Evolutionary conservation across 1,140 invertebrate genomes (phyloP).

Genomic region (Scaptodrosophila lebanonensis): DNA sequence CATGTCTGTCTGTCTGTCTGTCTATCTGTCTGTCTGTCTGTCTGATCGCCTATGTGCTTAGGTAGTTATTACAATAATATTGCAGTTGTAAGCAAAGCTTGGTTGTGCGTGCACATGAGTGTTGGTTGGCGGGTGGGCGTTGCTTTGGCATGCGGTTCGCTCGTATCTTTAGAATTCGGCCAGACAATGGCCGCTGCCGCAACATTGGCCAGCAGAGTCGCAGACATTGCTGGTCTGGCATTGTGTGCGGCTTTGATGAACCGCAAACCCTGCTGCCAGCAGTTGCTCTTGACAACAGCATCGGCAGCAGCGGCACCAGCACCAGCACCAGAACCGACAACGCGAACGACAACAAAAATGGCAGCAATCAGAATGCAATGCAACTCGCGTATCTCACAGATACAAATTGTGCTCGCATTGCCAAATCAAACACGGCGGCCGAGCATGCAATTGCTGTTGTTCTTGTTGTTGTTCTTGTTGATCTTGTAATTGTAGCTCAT

Average conservation of each 20-base stretch:
- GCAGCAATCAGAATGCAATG: slow-evolving; percentile 11
- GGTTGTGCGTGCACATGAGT: slow-evolving; percentile 30
- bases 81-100: slow-evolving; percentile 5
- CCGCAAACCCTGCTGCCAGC: slow-evolving; percentile 34
- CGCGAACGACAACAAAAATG: slow-evolving; percentile 10
- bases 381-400: slow-evolving; percentile 11
- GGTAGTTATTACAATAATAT: no score
- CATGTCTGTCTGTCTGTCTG: no score
- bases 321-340: not conserved
- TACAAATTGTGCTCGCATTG: slow-evolving; percentile 6
- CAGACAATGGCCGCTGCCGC: slow-evolving; percentile 48
- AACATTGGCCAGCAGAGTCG: slow-evolving; percentile 5
- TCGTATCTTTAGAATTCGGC: slow-evolving; percentile 56
- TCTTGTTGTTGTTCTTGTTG: slow-evolving; percentile 19
- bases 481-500: slow-evolving; percentile 57
- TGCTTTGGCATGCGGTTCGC: no score
- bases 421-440: slow-evolving; percentile 33
- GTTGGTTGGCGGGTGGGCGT: slow-evolving; percentile 25
- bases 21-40: no score
- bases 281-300: not conserved
- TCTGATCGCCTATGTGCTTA: no score
- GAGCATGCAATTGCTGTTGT: slow-evolving; percentile 19
- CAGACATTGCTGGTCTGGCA: slow-evolving; percentile 8
- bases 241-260: slow-evolving; percentile 48
- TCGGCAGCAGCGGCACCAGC: not conserved